Percentiles rank a stretch among this genome's conserved stretches.
phyloP scores from a whole-genome alignment of 2,113 vertebrate species.

The Alectura lathami region DNA sequence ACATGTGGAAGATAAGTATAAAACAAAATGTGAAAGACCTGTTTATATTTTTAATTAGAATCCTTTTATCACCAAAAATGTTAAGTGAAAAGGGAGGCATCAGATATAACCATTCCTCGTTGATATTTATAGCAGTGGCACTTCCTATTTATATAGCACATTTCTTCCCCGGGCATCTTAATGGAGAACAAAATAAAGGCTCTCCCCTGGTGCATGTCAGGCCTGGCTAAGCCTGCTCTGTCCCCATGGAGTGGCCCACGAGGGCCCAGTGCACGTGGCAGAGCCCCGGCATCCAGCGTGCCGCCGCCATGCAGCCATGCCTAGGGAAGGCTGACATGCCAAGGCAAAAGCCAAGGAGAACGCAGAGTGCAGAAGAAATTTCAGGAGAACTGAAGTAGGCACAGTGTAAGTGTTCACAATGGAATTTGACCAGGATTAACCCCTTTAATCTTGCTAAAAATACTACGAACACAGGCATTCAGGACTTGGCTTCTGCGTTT shows the following conservation, averaged over 20 bases:
- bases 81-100: conserved; percentile 42
- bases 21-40: conserved; percentile 66
- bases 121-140: not conserved
- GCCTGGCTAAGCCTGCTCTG: not conserved
- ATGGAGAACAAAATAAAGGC: not conserved
- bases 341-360: conserved; percentile 28
- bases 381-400: conserved; percentile 4
- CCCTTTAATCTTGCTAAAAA: conserved; percentile 45
- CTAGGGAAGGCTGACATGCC: not conserved
- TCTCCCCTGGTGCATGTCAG: not conserved
- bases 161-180: not conserved
- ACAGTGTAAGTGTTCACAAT: conserved; percentile 1
- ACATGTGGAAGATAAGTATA: conserved; percentile 77
- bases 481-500: not conserved
- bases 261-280: not conserved
- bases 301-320: not conserved
- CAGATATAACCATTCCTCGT: not conserved
- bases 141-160: not conserved
- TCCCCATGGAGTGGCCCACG: not conserved
- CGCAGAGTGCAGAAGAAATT: not conserved
- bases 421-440: conserved; percentile 56
- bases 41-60: conserved; percentile 66
- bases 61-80: conserved; percentile 29
- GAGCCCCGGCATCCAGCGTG: rapidly evolving
- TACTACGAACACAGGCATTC: not conserved